Evolutionary conservation across 2,888 invertebrate species (phyloP), one percentile per base, ranked within the genome.

Genomic region (Ditula angustiorana): DNA sequence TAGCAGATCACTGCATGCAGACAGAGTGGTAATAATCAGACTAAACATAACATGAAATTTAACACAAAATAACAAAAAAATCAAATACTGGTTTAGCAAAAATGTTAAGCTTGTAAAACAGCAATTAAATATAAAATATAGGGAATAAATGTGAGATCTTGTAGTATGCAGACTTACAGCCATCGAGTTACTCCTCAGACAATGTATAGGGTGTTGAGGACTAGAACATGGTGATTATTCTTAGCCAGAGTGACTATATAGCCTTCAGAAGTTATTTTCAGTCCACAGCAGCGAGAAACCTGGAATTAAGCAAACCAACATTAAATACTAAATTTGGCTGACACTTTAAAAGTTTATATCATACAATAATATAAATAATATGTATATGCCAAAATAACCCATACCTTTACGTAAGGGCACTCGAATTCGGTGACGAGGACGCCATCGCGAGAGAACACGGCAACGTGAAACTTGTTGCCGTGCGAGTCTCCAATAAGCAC

Each of bases 151-250:
- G 91, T 92, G 92, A 92, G 92, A 92, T 92, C 92, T 92, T 88
- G 92, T 90, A 90, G 88, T 90, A 90, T 91, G 92, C 90, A 91
- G 92, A 92, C 92, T 92, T 92, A 92, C 92, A 90, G 91, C 91
- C 90, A 88, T 88, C 85, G 86, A 88, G 88, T 87, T 82, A 75
- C 83, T 83, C 94, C 95, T 96, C 96, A 97, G 93, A 96, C 95
- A 94, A 97, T 97, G 94, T 97, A 97, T 85, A 98, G 95, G 79
- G 97, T 98, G 94, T 98, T 97, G 92, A 99, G 95, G 88, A 99
- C 98, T 91, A 99, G 95, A 82, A 99, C 99, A 92, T 99, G 98
- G 93, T 99, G 99, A 94, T 99, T 99, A 94, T 99, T 99, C 94
- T 99, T 99, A 87, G 99, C 99, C 93, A 99, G 93, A 73, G 99